Percentiles rank a stretch among this genome's conserved stretches.
Conservation (phyloP, 2,113 vertebrate genomes). For the Furnarius figulus region DNA sequence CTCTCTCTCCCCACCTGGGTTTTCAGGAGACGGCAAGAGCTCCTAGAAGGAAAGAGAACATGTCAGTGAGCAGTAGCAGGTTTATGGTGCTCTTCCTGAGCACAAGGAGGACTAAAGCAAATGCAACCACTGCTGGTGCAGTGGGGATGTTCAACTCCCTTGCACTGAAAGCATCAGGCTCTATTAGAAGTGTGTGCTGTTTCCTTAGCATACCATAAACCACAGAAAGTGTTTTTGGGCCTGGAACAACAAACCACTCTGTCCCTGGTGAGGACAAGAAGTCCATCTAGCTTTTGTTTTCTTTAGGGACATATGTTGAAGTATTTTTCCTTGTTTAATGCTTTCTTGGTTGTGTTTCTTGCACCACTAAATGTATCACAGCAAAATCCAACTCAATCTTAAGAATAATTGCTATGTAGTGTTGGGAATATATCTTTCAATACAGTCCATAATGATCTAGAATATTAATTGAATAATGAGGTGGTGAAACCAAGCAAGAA, state of each 20-base stretch:
- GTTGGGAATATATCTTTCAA: background rate
- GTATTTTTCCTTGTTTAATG: background rate
- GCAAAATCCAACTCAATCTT: background rate
- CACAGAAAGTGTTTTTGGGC: background rate
- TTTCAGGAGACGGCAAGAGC: background rate
- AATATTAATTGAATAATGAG: background rate
- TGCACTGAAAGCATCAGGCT: background rate
- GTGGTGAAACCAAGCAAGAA: slow-evolving; percentile 24
- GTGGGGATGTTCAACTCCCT: background rate
- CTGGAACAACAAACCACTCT: background rate
- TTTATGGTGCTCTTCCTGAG: background rate
- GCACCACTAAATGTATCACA: background rate
- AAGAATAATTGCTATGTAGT: background rate
- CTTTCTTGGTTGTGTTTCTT: background rate
- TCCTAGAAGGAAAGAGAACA: background rate
- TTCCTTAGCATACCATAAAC: background rate
- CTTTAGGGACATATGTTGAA: background rate
- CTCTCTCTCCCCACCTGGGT: background rate
- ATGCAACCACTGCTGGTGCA: background rate
- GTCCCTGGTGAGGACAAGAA: background rate
- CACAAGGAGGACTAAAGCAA: background rate
- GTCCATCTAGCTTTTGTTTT: background rate
- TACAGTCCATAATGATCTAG: background rate
- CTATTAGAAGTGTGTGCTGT: background rate
- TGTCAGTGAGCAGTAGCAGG: background rate